Evolutionary conservation across 2,888 invertebrate species (phyloP).

Genomic region (Amblyjoppa fuscipennis): DNA sequence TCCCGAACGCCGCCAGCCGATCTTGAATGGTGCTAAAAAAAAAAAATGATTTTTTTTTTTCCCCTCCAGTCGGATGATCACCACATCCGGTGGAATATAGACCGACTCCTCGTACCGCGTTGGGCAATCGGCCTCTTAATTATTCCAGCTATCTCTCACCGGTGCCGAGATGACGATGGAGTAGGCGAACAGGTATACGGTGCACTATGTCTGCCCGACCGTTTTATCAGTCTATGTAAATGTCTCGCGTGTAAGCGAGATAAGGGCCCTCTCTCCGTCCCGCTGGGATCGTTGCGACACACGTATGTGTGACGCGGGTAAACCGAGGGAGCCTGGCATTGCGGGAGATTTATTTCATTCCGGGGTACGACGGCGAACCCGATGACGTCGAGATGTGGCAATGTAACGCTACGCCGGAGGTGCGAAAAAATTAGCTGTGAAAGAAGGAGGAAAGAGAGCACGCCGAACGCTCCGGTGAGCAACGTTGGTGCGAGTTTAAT

Average conservation of each 20-base stretch:
- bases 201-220: neutral
- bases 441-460: neutral
- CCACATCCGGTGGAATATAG: neutral
- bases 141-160: constrained; percentile 47
- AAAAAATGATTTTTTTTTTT: neutral
- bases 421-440: constrained; percentile 1
- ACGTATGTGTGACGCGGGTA: constrained; percentile 33
- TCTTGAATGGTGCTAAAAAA: neutral
- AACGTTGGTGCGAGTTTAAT: neutral
- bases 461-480: neutral
- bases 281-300: constrained; percentile 38
- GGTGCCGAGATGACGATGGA: constrained; percentile 31
- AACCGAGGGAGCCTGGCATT: neutral
- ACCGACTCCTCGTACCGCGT: constrained; percentile 17
- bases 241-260: constrained; percentile 44
- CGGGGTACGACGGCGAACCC: neutral
- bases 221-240: constrained; percentile 58
- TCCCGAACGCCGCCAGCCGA: neutral
- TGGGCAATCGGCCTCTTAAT: constrained; percentile 25
- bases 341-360: constrained; percentile 50
- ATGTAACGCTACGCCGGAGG: neutral
- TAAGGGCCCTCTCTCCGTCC: constrained; percentile 33
- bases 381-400: too few relatives aligned
- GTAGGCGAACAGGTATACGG: constrained; percentile 57
- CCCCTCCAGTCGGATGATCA: neutral